Percentiles rank a stretch among this genome's conserved stretches.
These are phyloP conservation scores for Trissonchulus sp. DNA, from an alignment of 2,888 invertebrate genomes.

Conservation along the genomic window DNA sequence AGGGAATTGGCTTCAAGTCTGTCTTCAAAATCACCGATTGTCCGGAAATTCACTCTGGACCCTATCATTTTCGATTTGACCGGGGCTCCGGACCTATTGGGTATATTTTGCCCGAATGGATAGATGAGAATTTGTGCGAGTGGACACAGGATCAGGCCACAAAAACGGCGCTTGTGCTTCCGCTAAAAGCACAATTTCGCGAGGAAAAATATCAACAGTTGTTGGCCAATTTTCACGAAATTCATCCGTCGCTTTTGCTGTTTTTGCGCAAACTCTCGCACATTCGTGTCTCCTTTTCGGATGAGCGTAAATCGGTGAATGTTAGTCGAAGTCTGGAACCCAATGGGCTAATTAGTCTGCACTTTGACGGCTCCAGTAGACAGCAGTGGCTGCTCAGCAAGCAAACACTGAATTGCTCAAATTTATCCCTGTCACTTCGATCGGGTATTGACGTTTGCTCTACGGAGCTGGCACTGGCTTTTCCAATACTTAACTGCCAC, in stretches of 20 bases:
- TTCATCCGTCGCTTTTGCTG: conserved; percentile 9
- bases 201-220: not conserved
- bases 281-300: not conserved
- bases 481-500: not conserved
- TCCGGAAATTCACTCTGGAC: not conserved
- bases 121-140: not conserved
- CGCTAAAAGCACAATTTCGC: not conserved
- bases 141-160: not conserved
- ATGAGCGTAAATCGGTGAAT: not conserved
- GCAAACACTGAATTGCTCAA: not conserved
- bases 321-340: not conserved
- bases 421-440: not conserved
- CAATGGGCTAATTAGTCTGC: not conserved
- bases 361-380: not conserved
- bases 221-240: not conserved
- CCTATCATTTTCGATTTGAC: conserved; percentile 1
- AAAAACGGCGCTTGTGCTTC: not conserved
- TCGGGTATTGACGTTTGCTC: not conserved
- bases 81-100: not conserved
- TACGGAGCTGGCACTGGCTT: conserved; percentile 12
- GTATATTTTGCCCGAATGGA: not conserved
- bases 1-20: conserved; percentile 18
- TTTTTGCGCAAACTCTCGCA: not conserved
- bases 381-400: not conserved
- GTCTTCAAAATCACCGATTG: conserved; percentile 17